Base-by-base conservation (phyloP, 2,113 vertebrate species). In the Psettodes erumei region DNA sequence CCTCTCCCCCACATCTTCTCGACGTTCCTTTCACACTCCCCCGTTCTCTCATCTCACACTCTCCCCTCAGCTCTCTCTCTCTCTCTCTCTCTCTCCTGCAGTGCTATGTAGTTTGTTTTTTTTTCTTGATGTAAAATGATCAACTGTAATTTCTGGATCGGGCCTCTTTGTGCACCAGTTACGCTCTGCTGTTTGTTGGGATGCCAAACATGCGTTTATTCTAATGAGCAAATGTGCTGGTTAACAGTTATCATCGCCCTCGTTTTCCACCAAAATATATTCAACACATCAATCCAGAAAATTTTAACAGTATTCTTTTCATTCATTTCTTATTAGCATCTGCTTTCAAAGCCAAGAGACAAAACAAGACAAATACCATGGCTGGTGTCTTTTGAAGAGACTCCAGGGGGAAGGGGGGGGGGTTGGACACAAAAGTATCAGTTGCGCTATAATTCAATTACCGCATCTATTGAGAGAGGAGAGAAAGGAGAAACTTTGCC, bases 381-480 rank as follows among this genome's bases (percentile, higher is more conserved):
- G 40, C 73, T 78, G 48, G 33, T 70, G 74, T 60, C 45, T 64
- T 85, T 81, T 84, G 55, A 75, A 45, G 69, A 67, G 71, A 66
- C 71, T 76, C 38, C 1, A 40, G 51, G 65, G 40, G 53, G 45
- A 5, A 16, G 15, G 15, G 11, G 35, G 11, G 5, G 40, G 8
- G 38, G 60, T 16, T 33, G 12, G 38, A 85, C 74, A 82, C 74
- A 62, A 65, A 85, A 79, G 85, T 88, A 87, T 90, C 84, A 84
- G 76, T 81, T 86, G 71, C n/a, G 2, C 73, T 67, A 84, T 83
- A 79, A 90, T 90, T 89, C 82, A 86, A 82, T 91, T 85, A 83
- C 75, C 32, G 69, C 62, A 43, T 82, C 79, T 72, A 77, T 68
- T 62, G 76, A 82, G 61, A 73, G 75, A 50, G 71, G 51, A 28